Evolutionary conservation across 2,888 invertebrate genomes (phyloP).

Genomic region (Eupithecia subfuscata): DNA sequence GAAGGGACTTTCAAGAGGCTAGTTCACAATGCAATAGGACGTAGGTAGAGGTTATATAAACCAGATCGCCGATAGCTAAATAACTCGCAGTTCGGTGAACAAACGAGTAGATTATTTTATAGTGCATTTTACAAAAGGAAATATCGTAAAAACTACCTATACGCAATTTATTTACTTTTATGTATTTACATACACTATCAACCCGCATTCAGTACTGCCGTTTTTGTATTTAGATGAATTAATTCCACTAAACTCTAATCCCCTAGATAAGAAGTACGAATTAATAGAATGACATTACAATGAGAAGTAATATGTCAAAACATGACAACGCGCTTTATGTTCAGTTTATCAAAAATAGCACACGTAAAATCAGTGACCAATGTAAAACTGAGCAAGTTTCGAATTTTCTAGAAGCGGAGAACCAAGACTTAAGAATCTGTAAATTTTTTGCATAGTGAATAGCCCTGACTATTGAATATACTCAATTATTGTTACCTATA

Average conservation of each 20-base stretch:
- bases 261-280: neutral
- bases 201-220: neutral
- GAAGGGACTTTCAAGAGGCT: neutral
- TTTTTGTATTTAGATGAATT: neutral
- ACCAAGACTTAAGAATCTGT: neutral
- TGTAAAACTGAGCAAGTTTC: neutral
- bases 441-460: too few relatives aligned
- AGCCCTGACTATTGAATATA: neutral
- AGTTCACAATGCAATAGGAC: neutral
- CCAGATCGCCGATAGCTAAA: neutral
- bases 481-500: neutral
- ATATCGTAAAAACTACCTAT: neutral
- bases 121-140: neutral
- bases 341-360: neutral
- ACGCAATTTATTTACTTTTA: neutral
- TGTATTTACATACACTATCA: neutral
- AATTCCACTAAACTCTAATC: neutral
- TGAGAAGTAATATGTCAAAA: too few relatives aligned
- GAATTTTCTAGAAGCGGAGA: neutral
- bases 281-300: too few relatives aligned
- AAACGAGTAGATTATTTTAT: neutral
- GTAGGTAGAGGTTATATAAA: neutral
- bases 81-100: neutral
- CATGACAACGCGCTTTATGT: too few relatives aligned
- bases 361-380: neutral